Evolutionary conservation across 2,113 vertebrate species (phyloP), one percentile per base, ranked within the genome.

Genomic region (Periophthalmus modestus): DNA sequence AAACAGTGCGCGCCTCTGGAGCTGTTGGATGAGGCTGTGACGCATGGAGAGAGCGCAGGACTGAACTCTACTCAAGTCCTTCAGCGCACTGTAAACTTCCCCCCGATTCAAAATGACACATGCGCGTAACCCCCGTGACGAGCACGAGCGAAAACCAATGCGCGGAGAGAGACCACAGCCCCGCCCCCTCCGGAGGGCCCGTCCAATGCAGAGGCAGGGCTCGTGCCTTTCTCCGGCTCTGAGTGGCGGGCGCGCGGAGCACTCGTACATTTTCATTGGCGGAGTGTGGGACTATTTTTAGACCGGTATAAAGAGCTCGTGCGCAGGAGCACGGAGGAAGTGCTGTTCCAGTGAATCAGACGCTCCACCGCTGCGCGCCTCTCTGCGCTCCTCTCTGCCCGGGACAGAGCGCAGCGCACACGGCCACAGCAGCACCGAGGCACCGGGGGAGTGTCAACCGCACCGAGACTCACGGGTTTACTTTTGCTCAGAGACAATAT

Each of bases 21-120:
- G 50, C 50, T 52, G 3, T 28, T 52, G 50, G 48, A 50, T 43
- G 48, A 50, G 48, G 50, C 15, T 5, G 50, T 16, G 50, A 52
- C 5, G 5, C 50, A 52, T 19, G 19, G 84, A 43, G 77, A 75
- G 90, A 72, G 93, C 91, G 86, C 79, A 88, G 87, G 92, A 93
- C 90, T 82, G 90, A 93, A 95, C 92, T 92, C 94, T 92, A 90
- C 92, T 92, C 93, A 85, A 94, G 91, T 94, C 94, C 80, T 93
- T 75, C 83, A 78, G 92, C 92, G 91, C 85, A 92, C 95, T 92
- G 94, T 93, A 93, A 96, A 96, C 95, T 96, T 96, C 95, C 94
- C 95, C 94, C 94, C 94, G 94, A 94, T 95, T 95, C 95, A 95
- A 95, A 95, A 85, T 92, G 92, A 92, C 92, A 92, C 88, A 92